These are phyloP conservation scores for Enteromius radiatus DNA, from an alignment of 2,797 vertebrate species.

Conservation along the genomic window DNA sequence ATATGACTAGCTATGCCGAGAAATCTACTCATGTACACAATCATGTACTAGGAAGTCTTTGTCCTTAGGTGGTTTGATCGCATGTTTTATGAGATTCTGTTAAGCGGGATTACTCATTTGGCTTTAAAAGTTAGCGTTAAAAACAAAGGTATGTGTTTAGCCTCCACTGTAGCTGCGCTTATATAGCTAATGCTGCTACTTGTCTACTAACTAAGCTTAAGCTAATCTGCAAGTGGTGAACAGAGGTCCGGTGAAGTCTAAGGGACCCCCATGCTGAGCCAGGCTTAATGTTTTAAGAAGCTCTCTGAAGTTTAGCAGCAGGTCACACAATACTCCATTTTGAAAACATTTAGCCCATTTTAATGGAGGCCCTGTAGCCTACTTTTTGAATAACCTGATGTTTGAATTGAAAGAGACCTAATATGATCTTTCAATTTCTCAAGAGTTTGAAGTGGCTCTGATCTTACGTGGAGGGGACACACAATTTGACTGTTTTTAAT, in stretches of 20 bases:
- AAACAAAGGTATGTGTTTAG: slow-evolving; percentile 10
- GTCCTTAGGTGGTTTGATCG: neutral
- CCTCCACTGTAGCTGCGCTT: neutral
- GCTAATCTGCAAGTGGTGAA: slow-evolving; percentile 21
- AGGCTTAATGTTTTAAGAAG: slow-evolving; percentile 74
- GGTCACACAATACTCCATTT: slow-evolving; percentile 65
- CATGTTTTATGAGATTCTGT: neutral
- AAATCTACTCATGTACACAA: neutral
- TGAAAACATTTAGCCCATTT: slow-evolving; percentile 57
- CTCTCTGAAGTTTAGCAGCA: slow-evolving; percentile 70
- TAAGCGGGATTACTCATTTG: neutral
- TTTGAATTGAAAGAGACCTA: slow-evolving; percentile 45
- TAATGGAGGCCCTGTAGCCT: neutral
- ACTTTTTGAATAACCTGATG: slow-evolving; percentile 55
- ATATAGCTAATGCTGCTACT: slow-evolving; percentile 15
- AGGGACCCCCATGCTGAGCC: slow-evolving; percentile 66
- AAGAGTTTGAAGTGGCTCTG: slow-evolving; percentile 3
- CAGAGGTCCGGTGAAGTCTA: slow-evolving; percentile 49
- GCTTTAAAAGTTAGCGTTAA: slow-evolving; percentile 27
- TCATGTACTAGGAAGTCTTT: neutral
- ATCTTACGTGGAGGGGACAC: neutral
- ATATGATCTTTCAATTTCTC: slow-evolving; percentile 17
- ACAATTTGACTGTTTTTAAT: slow-evolving; percentile 4
- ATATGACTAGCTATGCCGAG: neutral
- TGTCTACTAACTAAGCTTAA: slow-evolving; percentile 8